Evolutionary conservation across 2,797 vertebrate species (phyloP), one percentile per base, ranked within the genome.

Genomic region (Gymnocypris eckloni): DNA sequence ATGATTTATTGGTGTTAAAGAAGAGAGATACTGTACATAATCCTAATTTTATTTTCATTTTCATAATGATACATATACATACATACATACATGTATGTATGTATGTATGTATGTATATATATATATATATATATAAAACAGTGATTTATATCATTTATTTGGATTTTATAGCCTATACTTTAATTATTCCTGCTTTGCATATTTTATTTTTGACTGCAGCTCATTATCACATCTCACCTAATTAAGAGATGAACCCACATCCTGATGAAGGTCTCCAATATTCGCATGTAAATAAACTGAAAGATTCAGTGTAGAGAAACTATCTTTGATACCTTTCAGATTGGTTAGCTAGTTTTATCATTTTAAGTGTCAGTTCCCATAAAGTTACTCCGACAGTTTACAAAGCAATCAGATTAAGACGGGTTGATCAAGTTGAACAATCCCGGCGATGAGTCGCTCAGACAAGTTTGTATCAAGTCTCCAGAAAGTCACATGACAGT

Each of bases 241-340:
- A 11, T 16, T 61, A 72, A 20, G 50, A 43, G 50, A 20, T 72
- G 64, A 82, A 82, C 52, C 25, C 70, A 22, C 70, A 81, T 71
- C 80, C 80, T 54, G 22, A n/a, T 16, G 33, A n/a, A 39, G 20
- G 50, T 45, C 9, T 50, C 25, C 11, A 52, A 15, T 50, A 13
- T 20, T 28, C 5, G 1, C 9, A 22, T 45, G 41, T 18, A 69
- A 22, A 69, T 52, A 2, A 69, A 69, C 64, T 43, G 8, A 81
- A 41, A 41, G 43, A 25, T 22, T 52, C 43, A 2, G 33, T 41
- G 33, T 41, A 39, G 25, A 25, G 39, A 59, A 48, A 6, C 28
- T 28, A 28, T 28, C 28, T 28, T 28, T 28, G 28, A 28, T 28
- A 28, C 22, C 41, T 43, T 79, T 25, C 4, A n/a, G 12, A 81